These are phyloP conservation scores for Python bivittatus DNA, from an alignment of 2,113 vertebrate genomes.

Conservation along the genomic window DNA sequence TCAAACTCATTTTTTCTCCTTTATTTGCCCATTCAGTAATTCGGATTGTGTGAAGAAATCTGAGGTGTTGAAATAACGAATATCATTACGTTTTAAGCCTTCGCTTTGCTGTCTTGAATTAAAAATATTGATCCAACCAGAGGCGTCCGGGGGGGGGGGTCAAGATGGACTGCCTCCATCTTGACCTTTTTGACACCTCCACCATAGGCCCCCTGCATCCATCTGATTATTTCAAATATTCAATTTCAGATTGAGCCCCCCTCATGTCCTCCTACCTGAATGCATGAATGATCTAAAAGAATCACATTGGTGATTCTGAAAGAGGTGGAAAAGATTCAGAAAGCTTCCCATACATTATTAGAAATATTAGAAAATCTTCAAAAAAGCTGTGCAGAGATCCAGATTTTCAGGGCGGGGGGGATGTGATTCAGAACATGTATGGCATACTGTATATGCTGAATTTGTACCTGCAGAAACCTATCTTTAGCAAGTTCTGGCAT, in stretches of 20 bases:
- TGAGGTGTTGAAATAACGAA: not conserved
- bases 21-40: not conserved
- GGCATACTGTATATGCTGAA: not conserved
- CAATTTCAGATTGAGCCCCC: not conserved
- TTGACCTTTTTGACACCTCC: not conserved
- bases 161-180: not conserved
- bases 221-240: not conserved
- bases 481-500: not conserved
- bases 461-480: not conserved
- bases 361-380: not conserved
- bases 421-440: not conserved
- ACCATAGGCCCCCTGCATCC: not conserved
- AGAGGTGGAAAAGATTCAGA: not conserved
- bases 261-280: not conserved
- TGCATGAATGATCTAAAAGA: not conserved
- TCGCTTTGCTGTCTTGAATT: not conserved
- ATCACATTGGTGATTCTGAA: not conserved
- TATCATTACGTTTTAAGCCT: not conserved
- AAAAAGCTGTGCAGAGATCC: not conserved
- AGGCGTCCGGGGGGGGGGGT: not conserved
- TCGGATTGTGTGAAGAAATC: not conserved
- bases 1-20: not conserved
- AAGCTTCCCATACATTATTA: not conserved
- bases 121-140: not conserved
- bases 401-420: not conserved